Evolutionary conservation across 2,113 vertebrate genomes (phyloP), one percentile per base, ranked within the genome.

Genomic region (Oreochromis tanganicae): DNA sequence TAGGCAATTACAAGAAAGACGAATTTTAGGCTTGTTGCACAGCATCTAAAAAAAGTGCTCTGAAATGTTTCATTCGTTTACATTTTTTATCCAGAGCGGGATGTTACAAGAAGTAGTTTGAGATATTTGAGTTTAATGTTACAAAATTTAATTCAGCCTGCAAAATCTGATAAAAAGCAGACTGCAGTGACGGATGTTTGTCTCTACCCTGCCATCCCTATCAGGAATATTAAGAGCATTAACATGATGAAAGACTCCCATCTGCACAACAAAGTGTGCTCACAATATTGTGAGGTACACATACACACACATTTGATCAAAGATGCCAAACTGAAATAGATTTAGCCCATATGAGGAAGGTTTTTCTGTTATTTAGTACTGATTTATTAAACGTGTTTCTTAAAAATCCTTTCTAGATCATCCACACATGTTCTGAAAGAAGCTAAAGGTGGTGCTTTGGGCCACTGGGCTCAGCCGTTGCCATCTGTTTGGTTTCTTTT

Each of bases 401-500:
- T 46, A 50, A 9, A 71, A 83, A 43, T 38, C 21, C 38, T 82
- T 56, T 85, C 21, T 56, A 61, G 46, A 84, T 90, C 82, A 85
- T 87, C 89, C 87, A 66, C 16, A 75, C 34, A 38, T 83, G 73
- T 14, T 79, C 84, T 61, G 54, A 80, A 78, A 85, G 43, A 78
- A 56, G 86, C 80, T 85, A 80, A 89, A 91, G 89, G 91, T 91
- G 88, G 9, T 82, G 88, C 81, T 89, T 66, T 57, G 73, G 88
- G 91, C 75, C 84, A 17, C 38, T 52, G 79, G 83, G 71, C 82
- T 55, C 82, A 61, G 80, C 88, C 73, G 32, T 43, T 59, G 48
- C 91, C 89, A 91, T 94, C 92, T 95, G 93, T 87, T 89, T 89
- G 84, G 55, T 88, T 85, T 90, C 84, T 50, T 81, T 36, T 88